Conservation (phyloP, 2,797 vertebrate species). For the Chloroceryle amazona region DNA sequence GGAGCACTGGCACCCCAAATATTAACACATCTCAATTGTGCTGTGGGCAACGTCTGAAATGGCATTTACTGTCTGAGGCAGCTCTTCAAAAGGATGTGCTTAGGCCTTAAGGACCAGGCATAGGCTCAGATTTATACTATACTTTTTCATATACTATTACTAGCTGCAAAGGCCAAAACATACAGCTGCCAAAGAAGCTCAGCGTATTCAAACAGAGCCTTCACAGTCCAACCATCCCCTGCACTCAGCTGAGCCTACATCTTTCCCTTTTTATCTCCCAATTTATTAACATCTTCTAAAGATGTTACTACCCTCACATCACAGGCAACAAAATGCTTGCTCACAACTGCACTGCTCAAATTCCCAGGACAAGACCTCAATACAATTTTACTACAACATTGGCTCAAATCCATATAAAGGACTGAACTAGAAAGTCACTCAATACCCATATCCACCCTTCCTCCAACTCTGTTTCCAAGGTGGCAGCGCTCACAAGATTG, state of each 20-base stretch:
- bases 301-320: neutral
- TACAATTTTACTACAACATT: neutral
- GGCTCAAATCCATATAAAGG: neutral
- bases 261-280: neutral
- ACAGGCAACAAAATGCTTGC: neutral
- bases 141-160: neutral
- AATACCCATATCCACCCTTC: neutral
- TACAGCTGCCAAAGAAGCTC: neutral
- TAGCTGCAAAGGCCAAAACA: neutral
- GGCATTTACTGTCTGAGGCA: neutral
- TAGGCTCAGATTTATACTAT: neutral
- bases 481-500: neutral
- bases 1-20: neutral
- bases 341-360: neutral
- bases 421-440: neutral
- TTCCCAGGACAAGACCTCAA: neutral
- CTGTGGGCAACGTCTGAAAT: neutral
- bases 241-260: neutral
- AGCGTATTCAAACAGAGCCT: neutral
- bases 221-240: neutral
- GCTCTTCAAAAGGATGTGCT: neutral
- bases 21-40: neutral
- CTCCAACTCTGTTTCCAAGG: neutral
- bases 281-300: neutral
- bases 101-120: neutral